Evolutionary conservation across 2,888 invertebrate genomes (phyloP), one percentile per base, ranked within the genome.

Genomic region (Ornithoptera priamus): DNA sequence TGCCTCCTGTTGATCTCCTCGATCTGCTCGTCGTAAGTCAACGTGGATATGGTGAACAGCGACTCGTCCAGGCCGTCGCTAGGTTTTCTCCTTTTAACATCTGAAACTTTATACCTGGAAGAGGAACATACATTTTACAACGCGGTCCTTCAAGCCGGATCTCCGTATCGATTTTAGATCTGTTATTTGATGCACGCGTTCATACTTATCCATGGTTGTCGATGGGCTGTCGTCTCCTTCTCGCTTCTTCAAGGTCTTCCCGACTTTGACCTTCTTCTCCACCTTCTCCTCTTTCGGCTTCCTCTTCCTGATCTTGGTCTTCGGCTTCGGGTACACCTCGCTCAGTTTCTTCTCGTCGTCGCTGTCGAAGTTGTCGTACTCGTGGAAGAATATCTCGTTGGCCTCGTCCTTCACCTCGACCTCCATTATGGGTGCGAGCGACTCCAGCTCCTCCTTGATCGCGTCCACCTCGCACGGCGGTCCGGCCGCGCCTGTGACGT

Each of bases 1-100:
- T 87, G 86, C 0, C 91, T 58, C 15, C 85, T 83, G 18, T 81
- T 71, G 0, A 91, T 83, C 67, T 91, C 91, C 0, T 84, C 85
- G 17, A 88, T 85, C 24, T 91, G 91, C 6, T 91, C 86, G 8
- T 90, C 90, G 71, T 89, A 88, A 0, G 87, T 83, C 0, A 90
- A 68, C 0, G 82, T 73, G 0, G 82, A 82, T 1, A 91, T 83
- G 0, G 85, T 88, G 74, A 91, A 91, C 0, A 91, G 75, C 0
- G 83, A 80, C 15, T 90, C 90, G 73, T 90, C 89, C 0, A 88
- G 75, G 0, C 77, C 79, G 22, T 88, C 88, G 17, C 76, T 80
- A 0, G 82, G 82, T 58, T 84, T 81, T 0, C 89, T 74, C 0
- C 89, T 81, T 72, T 87, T 87, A 0, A 89, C 86, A 18, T 87